These are phyloP conservation scores for Polypedilum pembai DNA, from an alignment of 1,140 invertebrate species.

Conservation along the genomic window DNA sequence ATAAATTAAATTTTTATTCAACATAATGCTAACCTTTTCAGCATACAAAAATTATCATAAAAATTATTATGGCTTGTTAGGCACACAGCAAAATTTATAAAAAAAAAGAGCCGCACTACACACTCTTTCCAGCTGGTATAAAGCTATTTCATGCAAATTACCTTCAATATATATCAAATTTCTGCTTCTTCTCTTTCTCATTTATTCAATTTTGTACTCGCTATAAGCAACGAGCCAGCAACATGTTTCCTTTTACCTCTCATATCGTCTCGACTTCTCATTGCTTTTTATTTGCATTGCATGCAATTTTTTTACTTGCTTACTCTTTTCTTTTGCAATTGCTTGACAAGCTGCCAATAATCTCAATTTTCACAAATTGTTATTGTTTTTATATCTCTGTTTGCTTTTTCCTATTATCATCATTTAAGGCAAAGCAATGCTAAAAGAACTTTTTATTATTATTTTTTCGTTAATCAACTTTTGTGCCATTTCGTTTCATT, in stretches of 20 bases:
- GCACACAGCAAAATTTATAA: too few relatives aligned
- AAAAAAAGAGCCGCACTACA: background rate
- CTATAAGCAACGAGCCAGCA: background rate
- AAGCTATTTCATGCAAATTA: conserved; percentile 11
- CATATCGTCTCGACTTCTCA: background rate
- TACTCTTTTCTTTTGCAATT: background rate
- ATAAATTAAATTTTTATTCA: background rate
- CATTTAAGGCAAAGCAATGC: background rate
- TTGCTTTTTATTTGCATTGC: background rate
- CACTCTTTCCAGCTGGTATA: background rate
- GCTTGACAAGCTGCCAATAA: background rate
- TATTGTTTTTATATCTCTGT: background rate
- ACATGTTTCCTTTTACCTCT: background rate
- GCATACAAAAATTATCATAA: background rate
- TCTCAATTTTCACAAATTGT: background rate
- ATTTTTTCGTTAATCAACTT: background rate
- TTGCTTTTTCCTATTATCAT: background rate
- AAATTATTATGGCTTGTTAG: background rate
- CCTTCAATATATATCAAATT: background rate
- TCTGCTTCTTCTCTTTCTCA: background rate
- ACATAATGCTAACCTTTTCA: background rate
- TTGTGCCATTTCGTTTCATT: background rate
- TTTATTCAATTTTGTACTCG: background rate
- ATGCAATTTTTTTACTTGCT: too few relatives aligned
- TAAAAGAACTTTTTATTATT: background rate